Conservation (phyloP, 2,888 invertebrate genomes). For the Amiota communis region DNA sequence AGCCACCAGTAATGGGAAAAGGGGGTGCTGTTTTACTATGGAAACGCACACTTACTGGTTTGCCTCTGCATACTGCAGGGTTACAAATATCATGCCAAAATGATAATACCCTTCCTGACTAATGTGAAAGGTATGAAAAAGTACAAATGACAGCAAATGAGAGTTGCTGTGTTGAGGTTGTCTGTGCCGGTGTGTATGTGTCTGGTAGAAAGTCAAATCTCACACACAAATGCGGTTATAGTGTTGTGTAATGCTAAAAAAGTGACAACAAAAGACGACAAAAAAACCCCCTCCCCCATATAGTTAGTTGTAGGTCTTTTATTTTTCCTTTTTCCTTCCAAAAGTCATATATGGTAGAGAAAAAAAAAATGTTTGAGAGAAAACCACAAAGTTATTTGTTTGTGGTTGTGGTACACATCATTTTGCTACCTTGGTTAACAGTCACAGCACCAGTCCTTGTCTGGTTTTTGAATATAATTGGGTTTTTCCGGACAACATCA, state of each 20-base stretch:
- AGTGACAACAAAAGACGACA: background rate
- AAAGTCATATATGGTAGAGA: background rate
- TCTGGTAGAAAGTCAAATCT: background rate
- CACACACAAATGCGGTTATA: background rate
- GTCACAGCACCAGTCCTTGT: background rate
- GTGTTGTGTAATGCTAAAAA: background rate
- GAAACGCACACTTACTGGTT: too few relatives aligned
- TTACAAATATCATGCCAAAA: too few relatives aligned
- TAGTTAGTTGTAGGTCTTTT: too few relatives aligned
- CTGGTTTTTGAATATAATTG: background rate
- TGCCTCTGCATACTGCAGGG: too few relatives aligned
- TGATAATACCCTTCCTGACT: too few relatives aligned
- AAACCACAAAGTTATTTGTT: conserved; percentile 14
- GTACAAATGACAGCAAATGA: conserved; percentile 4
- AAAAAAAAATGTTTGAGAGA: background rate
- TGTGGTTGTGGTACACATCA: too few relatives aligned
- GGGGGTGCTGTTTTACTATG: too few relatives aligned
- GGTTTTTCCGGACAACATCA: background rate
- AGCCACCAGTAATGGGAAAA: too few relatives aligned
- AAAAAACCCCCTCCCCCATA: background rate
- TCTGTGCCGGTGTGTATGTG: too few relatives aligned
- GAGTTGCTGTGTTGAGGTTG: background rate
- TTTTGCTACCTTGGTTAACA: too few relatives aligned
- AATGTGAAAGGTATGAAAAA: background rate
- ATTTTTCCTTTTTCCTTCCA: too few relatives aligned